Percentiles rank a stretch among this genome's conserved stretches.
These are phyloP conservation scores for Paelopatides confundens DNA, from an alignment of 53 echinoderm and acorn worm genomes.

Conservation along the genomic window DNA sequence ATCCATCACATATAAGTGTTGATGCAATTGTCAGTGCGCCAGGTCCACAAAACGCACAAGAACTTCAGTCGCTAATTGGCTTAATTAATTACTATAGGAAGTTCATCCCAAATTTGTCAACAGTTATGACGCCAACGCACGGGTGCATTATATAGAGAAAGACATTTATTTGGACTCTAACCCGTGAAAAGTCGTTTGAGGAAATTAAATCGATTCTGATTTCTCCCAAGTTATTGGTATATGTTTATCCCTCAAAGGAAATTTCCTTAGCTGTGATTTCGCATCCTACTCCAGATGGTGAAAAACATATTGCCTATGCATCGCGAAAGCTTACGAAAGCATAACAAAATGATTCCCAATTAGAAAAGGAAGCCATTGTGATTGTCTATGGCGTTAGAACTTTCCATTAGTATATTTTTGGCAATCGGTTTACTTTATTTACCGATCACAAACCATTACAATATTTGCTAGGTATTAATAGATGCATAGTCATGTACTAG, in stretches of 20 bases:
- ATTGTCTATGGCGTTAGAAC: constrained; percentile 48
- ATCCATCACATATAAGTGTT: neutral
- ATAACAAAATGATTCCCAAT: constrained; percentile 49
- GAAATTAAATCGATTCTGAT: constrained; percentile 2
- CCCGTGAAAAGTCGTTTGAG: constrained; percentile 22
- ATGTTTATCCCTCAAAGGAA: constrained; percentile 33
- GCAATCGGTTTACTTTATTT: constrained; percentile 46
- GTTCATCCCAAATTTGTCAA: too few species aligned
- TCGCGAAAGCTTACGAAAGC: constrained; percentile 48
- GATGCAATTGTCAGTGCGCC: neutral
- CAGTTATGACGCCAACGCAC: neutral
- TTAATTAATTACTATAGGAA: too few species aligned
- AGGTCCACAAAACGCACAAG: too few species aligned
- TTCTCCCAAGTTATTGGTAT: neutral
- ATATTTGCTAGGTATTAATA: constrained; percentile 25
- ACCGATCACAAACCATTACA: constrained; percentile 58
- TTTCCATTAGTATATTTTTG: constrained; percentile 49
- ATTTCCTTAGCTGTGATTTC: constrained; percentile 37
- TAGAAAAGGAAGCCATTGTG: constrained; percentile 59
- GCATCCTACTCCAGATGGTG: constrained; percentile 27
- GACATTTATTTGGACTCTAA: neutral
- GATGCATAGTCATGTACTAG: constrained; percentile 17
- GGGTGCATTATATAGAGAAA: neutral
- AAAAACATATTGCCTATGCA: constrained; percentile 35
- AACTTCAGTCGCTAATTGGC: neutral